These are phyloP conservation scores for Halichondria panicea DNA, from an alignment of 37 sponge, comb jelly and placozoan species.

Conservation along the genomic window DNA sequence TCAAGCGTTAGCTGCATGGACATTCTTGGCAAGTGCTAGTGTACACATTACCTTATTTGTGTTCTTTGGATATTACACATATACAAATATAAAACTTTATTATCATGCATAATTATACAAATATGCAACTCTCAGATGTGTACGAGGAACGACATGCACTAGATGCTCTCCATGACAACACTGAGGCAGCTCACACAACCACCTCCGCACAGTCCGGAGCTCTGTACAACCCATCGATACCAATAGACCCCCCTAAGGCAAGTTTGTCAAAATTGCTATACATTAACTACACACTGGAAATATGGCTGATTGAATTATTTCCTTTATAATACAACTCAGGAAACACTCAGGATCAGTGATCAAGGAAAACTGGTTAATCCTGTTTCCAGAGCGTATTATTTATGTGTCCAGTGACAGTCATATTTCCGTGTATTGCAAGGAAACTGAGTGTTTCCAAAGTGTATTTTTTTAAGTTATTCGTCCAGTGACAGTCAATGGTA, in stretches of 20 bases:
- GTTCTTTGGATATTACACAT: no score
- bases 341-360: neutral
- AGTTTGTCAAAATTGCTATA: neutral
- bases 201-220: neutral
- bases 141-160: conserved; percentile 36
- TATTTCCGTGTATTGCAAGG: neutral
- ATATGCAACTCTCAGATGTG: conserved; percentile 20
- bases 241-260: conserved; percentile 37
- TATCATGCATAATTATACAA: neutral
- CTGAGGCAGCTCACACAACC: neutral
- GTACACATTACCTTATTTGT: neutral
- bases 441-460: no score
- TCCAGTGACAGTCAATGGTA: no score
- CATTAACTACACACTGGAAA: no score
- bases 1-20: neutral
- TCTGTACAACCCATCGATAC: conserved; percentile 45
- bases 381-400: conserved; percentile 1
- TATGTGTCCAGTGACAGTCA: neutral
- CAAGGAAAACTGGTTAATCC: no score
- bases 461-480: no score
- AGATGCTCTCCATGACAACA: conserved; percentile 1
- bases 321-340: neutral
- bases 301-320: neutral
- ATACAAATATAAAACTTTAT: neutral
- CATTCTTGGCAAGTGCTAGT: neutral